Evolutionary conservation across 1,140 invertebrate genomes (phyloP).

Genomic region (Homalodisca vitripennis): DNA sequence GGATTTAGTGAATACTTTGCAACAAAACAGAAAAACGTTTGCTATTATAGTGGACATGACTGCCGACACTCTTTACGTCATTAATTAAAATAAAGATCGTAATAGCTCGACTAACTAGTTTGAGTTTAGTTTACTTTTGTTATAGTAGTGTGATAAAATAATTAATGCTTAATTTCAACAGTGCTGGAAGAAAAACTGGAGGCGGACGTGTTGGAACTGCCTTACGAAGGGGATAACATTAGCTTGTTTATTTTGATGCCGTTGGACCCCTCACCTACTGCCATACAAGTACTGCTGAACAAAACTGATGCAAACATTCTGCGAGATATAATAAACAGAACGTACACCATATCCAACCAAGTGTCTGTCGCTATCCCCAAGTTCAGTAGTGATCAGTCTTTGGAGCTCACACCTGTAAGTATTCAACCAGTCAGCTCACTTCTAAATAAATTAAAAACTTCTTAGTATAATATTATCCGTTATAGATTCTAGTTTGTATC

Average conservation of each 20-base stretch:
- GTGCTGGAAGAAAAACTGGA: slow-evolving; percentile 71
- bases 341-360: background rate
- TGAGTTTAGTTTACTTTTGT: background rate
- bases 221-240: slow-evolving; percentile 79
- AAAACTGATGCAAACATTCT: background rate
- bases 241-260: slow-evolving; percentile 85
- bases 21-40: too few relatives aligned
- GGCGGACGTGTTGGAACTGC: slow-evolving; percentile 79
- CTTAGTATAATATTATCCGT: too few relatives aligned
- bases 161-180: slow-evolving; percentile 48
- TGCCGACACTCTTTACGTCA: background rate
- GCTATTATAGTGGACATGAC: background rate
- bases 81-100: background rate
- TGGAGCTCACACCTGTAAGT: background rate
- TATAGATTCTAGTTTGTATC: too few relatives aligned
- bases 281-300: background rate
- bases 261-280: slow-evolving; percentile 55
- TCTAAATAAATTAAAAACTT: too few relatives aligned
- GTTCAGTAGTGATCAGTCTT: slow-evolving; percentile 12
- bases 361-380: slow-evolving; percentile 62
- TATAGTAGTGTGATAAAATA: background rate
- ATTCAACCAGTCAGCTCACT: too few relatives aligned
- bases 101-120: background rate
- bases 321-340: slow-evolving; percentile 31
- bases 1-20: too few relatives aligned